These are phyloP conservation scores for Thripadectes ignobilis DNA, from an alignment of 2,797 vertebrate genomes.

Conservation along the genomic window DNA sequence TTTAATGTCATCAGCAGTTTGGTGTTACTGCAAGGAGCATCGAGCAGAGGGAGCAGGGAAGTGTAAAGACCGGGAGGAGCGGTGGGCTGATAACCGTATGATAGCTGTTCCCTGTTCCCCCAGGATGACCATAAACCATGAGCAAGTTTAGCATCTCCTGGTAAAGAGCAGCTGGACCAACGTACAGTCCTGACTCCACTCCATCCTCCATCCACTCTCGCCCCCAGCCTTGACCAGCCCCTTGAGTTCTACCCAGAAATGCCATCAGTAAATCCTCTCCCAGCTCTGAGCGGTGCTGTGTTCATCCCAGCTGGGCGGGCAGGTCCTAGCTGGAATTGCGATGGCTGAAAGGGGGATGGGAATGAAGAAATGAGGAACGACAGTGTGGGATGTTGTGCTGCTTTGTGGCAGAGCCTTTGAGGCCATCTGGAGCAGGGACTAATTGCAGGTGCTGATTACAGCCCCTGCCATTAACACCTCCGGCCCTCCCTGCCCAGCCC, in stretches of 20 bases:
- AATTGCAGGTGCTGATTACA: slow-evolving; percentile 55
- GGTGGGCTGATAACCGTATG: neutral
- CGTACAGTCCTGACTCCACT: fast-evolving
- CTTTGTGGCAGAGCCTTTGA: neutral
- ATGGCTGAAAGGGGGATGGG: neutral
- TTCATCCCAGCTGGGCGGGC: neutral
- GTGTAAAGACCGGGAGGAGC: neutral
- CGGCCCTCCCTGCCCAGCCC: neutral
- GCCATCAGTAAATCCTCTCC: neutral
- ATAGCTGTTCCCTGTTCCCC: neutral
- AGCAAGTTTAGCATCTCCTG: neutral
- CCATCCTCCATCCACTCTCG: neutral
- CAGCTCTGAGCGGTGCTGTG: fast-evolving
- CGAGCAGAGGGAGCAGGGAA: neutral
- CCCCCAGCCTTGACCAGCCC: neutral
- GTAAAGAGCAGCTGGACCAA: fast-evolving
- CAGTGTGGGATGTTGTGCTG: neutral
- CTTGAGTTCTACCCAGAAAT: neutral
- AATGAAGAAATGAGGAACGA: neutral
- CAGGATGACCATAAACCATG: fast-evolving
- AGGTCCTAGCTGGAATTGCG: neutral
- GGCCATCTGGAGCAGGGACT: slow-evolving; percentile 25
- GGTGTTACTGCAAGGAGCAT: neutral
- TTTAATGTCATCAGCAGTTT: slow-evolving; percentile 57
- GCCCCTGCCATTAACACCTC: neutral